Base-by-base conservation (phyloP, 2,888 invertebrate genomes). In the Lasioglossum figueresi region DNA sequence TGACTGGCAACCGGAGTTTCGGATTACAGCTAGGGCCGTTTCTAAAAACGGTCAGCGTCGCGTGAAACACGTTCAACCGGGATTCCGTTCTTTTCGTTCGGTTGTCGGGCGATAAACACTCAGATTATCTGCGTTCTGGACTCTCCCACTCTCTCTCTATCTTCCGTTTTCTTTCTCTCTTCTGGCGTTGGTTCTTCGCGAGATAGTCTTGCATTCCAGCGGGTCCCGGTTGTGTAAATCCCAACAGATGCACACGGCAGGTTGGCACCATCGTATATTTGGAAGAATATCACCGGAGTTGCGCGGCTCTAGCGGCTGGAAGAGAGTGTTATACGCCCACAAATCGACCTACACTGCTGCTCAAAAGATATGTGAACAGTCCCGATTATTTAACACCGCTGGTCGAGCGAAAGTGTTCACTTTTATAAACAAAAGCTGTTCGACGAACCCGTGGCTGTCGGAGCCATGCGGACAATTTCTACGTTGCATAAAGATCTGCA, bases 101-200 rank as follows among this genome's bases (percentile, higher is more conserved):
- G 79, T 40, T 27, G 80, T 76, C 66, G 85, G 82, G 87, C 91
- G 92, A 91, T 93, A 93, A 93, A 93, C 92, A 91, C 89, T 92
- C 91, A 89, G 93, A 93, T 94, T 94, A 93, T 93, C 93, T 91
- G 89, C 89, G 90, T 72, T 88, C 88, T 89, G 88, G 68, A 19
- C 68, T 37, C 68, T 75, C 74, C 76, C 72, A 8, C 23, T 48
- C 5, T 19, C 16, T 48, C 16, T 45, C 16, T 43, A 14, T 48
- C 23, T 37, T 34, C 68, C 70, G 78, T 70, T 52, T 3, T 23
- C n/a, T 76, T 66, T 78, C 66, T 52, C 23, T 52, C 52, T 23
- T 52, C 52, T 52, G 52, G 73, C 79, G 82, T 71, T 27, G 83
- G 71, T 76, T 71, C 81, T 52, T 52, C 77, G 19, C 45, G 76